Conservation (phyloP, 2,797 vertebrate species). For the Adelosebastes latens region DNA sequence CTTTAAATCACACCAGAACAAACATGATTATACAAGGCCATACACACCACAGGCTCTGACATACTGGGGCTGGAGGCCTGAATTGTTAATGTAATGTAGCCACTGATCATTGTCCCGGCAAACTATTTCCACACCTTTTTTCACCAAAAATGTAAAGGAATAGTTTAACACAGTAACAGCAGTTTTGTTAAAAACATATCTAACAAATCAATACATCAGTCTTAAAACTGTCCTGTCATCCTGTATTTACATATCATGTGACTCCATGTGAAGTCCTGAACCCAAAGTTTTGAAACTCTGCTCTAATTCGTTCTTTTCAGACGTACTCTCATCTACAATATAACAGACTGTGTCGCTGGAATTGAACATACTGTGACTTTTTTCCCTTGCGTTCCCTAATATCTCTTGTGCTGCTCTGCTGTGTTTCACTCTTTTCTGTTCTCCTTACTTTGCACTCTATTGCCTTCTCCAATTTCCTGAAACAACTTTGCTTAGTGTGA, state of each 20-base stretch:
- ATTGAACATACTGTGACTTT: neutral
- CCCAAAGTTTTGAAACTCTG: neutral
- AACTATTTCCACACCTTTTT: neutral
- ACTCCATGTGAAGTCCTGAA: neutral
- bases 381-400: neutral
- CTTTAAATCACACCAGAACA: neutral
- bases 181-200: neutral
- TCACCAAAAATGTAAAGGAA: neutral
- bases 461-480: neutral
- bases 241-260: neutral
- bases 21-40: neutral
- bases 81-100: neutral
- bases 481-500: neutral
- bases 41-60: neutral
- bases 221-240: neutral
- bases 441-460: neutral
- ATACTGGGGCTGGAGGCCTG: neutral
- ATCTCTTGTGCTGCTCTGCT: neutral
- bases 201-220: neutral
- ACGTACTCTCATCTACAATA: neutral
- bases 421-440: neutral
- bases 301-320: neutral
- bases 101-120: neutral
- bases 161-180: neutral
- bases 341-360: neutral